Conservation (phyloP, 2,113 vertebrate species). For the Cisticola juncidis region DNA sequence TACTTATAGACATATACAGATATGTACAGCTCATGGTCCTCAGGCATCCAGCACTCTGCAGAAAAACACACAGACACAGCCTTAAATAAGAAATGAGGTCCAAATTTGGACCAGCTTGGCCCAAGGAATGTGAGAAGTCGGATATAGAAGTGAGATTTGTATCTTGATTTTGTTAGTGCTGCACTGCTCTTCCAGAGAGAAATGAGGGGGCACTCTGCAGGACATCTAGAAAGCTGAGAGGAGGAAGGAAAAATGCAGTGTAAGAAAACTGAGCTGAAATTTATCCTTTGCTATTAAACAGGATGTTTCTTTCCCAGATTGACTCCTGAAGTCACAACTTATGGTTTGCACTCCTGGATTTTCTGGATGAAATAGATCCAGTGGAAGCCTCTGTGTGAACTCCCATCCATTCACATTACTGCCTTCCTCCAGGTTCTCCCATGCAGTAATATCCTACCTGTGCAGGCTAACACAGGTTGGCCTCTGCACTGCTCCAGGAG, state of each 20-base stretch:
- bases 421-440: neutral
- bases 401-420: slow-evolving; percentile 23
- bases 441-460: neutral
- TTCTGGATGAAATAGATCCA: neutral
- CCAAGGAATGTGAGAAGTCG: neutral
- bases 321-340: neutral
- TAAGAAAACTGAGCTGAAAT: neutral
- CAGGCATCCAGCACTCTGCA: neutral
- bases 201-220: neutral
- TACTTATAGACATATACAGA: too few species aligned
- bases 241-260: neutral
- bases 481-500: slow-evolving; percentile 19
- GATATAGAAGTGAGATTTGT: neutral
- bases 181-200: neutral
- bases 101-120: neutral
- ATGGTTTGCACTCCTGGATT: neutral
- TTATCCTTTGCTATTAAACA: slow-evolving; percentile 2
- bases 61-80: neutral
- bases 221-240: neutral
- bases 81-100: neutral
- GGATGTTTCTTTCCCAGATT: neutral
- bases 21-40: neutral
- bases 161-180: neutral
- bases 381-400: neutral
- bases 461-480: slow-evolving; percentile 1